phyloP scores from a whole-genome alignment of 2,888 invertebrate species.

The Limnephilus rhombicus region DNA sequence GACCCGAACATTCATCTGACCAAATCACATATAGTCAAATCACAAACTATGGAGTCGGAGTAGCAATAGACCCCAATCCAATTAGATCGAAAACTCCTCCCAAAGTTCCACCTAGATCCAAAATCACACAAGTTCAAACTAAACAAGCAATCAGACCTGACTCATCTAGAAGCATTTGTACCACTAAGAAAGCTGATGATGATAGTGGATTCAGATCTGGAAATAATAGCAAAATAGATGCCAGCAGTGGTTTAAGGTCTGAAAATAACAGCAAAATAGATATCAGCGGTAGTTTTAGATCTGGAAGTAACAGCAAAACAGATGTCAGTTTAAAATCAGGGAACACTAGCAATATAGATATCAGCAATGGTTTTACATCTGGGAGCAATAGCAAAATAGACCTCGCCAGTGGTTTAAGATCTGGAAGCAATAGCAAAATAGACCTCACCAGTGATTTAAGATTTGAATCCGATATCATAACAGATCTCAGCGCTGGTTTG shows the following conservation, averaged over 20 bases:
- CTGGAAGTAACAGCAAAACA: no score
- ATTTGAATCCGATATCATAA: background rate
- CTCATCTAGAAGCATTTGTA: background rate
- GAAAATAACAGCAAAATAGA: no score
- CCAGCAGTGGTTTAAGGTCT: no score
- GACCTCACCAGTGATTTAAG: background rate
- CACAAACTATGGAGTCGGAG: background rate
- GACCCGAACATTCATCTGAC: background rate
- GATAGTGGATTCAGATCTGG: background rate
- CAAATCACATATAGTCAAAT: constrained; percentile 14
- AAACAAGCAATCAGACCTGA: background rate
- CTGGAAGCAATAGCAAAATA: background rate
- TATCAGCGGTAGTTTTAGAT: no score
- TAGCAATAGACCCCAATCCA: background rate
- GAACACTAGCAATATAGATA: background rate
- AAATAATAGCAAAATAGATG: no score
- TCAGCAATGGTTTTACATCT: background rate
- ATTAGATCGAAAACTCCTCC: background rate
- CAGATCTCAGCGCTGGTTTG: background rate
- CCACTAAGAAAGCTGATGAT: background rate
- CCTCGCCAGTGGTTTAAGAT: background rate
- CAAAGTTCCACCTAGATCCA: background rate
- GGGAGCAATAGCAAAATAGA: background rate
- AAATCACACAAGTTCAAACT: background rate
- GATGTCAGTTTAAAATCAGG: background rate